These are phyloP conservation scores for Garrulus glandarius DNA, from an alignment of 2,797 vertebrate species.

Conservation along the genomic window DNA sequence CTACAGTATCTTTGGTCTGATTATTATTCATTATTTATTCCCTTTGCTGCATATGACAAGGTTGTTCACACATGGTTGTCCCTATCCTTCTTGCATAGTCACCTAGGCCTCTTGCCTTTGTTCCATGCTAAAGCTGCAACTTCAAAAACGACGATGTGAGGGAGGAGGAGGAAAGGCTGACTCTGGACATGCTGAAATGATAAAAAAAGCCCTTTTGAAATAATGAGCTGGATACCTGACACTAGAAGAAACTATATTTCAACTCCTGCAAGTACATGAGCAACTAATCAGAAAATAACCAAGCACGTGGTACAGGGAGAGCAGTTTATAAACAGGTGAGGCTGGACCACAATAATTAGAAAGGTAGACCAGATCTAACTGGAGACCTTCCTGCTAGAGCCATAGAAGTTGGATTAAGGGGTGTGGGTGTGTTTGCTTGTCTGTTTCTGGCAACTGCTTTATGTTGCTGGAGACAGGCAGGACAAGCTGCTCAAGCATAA, in stretches of 20 bases:
- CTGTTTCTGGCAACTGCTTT: not conserved
- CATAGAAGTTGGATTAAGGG: not conserved
- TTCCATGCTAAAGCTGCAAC: not conserved
- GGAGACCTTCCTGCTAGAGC: not conserved
- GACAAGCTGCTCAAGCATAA: not conserved
- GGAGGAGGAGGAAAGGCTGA: not conserved
- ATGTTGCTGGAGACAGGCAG: not conserved
- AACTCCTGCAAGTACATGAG: not conserved
- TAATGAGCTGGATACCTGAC: not conserved
- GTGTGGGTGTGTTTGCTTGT: not conserved
- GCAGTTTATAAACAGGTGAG: not conserved
- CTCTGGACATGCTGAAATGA: not conserved
- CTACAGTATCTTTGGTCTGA: not conserved
- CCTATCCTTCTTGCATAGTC: not conserved
- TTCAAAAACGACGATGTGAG: not conserved
- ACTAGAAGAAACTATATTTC: not conserved
- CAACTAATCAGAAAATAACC: not conserved
- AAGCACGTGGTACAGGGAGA: not conserved
- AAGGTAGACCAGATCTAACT: not conserved
- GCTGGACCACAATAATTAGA: not conserved
- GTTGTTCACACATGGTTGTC: not conserved
- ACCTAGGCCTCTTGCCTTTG: not conserved
- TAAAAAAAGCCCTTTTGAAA: not conserved
- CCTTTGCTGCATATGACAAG: not conserved
- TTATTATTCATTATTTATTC: not conserved